A percentile compares a stretch with the other conserved stretches of the same genome.
Evolutionary conservation across 2,113 vertebrate species (phyloP).

Genomic region (Neopipo cinnamomea): DNA sequence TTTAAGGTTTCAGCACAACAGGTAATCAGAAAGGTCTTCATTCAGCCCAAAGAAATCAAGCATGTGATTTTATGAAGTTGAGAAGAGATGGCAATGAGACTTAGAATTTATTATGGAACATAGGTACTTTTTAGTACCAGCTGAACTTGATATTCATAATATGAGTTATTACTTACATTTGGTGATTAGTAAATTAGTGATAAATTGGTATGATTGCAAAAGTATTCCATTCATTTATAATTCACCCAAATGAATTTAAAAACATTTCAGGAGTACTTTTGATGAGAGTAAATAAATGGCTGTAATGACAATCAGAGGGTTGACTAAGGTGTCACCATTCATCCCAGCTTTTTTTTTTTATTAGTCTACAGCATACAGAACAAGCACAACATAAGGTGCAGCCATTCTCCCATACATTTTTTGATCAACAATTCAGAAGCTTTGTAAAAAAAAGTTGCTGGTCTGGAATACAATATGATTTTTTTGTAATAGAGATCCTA

Average conservation of each 20-base stretch:
- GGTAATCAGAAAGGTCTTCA: background rate
- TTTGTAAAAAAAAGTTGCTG: background rate
- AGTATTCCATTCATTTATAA: slow-evolving; percentile 34
- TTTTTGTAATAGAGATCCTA: background rate
- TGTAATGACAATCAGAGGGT: slow-evolving; percentile 2
- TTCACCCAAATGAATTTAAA: slow-evolving; percentile 41
- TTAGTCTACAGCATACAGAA: background rate
- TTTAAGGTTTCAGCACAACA: slow-evolving; percentile 7
- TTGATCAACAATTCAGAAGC: background rate
- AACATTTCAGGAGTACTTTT: slow-evolving; percentile 35
- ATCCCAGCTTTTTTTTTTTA: background rate
- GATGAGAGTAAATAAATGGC: slow-evolving; percentile 41
- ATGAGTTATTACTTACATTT: slow-evolving; percentile 11
- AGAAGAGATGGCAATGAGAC: background rate
- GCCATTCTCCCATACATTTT: background rate
- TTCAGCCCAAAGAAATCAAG: background rate
- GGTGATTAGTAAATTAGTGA: slow-evolving; percentile 40
- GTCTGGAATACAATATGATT: background rate
- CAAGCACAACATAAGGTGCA: background rate
- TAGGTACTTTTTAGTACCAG: background rate
- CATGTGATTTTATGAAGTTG: background rate
- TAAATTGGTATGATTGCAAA: background rate
- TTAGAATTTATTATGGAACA: background rate
- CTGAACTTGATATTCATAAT: slow-evolving; percentile 11
- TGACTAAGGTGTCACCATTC: background rate